Evolutionary conservation across 2,113 vertebrate species (phyloP), one percentile per base, ranked within the genome.

Genomic region (Brachionichthys hirsutus): DNA sequence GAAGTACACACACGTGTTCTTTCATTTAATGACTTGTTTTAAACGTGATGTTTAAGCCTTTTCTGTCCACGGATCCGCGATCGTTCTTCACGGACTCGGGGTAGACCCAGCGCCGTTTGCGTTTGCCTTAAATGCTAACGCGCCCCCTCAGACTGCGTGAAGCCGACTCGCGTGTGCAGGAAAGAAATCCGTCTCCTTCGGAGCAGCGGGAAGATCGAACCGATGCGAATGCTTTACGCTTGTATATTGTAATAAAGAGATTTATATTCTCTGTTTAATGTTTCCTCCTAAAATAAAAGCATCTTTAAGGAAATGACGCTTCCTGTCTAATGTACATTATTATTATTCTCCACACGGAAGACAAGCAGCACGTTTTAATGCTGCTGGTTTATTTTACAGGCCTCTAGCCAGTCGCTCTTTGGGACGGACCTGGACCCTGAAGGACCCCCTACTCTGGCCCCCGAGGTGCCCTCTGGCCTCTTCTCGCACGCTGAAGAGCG

Each of bases 301-400:
- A 12, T 46, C 16, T 17, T 73, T 65, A 66, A 42, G 47, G 54
- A 80, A 88, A 88, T 86, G 84, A 87, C 85, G 44, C 55, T 6
- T 60, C 35, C 10, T 34, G n/a, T 47, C 53, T 67, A 12, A 52
- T 44, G 35, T 47, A 62, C 19, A 10, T 76, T 52, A 30, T 80
- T 75, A 42, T 24, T 14, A 6, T 30, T 56, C 56, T 22, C 30
- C 43, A 9, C 52, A 17, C 43, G 7, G 15, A 38, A 13, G 10
- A 16, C 30, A 10, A 17, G 36, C n/a, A 42, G 48, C 47, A 3
- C 18, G 35, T 77, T 74, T 76, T 35, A 60, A 51, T 36, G 36
- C 83, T 42, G 6, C 12, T 92, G 87, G 86, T 97, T 91, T 95
- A 84, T 96, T 92, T 92, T 94, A 63, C 94, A 98, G 97, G 94